Evolutionary conservation across 2,888 invertebrate species (phyloP), one percentile per base, ranked within the genome.

Genomic region (Pterostichus niger): DNA sequence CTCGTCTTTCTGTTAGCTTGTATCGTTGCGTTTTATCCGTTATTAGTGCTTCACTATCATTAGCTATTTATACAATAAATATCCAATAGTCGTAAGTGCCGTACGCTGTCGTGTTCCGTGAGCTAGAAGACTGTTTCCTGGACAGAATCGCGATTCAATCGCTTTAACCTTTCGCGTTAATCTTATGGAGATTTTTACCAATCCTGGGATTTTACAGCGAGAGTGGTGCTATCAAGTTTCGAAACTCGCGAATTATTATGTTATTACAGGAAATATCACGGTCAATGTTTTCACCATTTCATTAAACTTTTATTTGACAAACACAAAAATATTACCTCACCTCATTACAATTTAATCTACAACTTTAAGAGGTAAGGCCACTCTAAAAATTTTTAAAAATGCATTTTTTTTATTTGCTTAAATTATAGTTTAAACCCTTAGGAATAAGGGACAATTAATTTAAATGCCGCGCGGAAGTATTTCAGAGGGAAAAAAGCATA

Each of bases 1-100:
- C 77, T 13, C 77, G 77, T 77, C 56, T 15, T 40, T 77, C 77
- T 77, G 75, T 56, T 49, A n/a, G 56, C 77, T 77, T 75, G 75
- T 75, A 75, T 75, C 75, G 35, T 52, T 13, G 52, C 52, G 75
- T 75, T 75, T 75, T 77, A 77, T 56, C 77, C 54, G 56, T 77
- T 77, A 77, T 77, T 77, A 77, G 77, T 77, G 56, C 77, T 33
- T 77, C 77, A 56, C 56, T 77, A 77, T 77, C 77, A 77, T 77
- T 77, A 77, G 77, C 77, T 77, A 77, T 77, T 77, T 77, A 77
- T 77, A 77, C 54, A 77, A 77, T 77, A 77, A 77, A 77, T 77
- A 77, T 77, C 56, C 56, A 75, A 75, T 71, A 75, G 75, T 75
- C 75, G 75, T 73, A 73, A 73, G 64, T 40, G 64, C 64, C 40